Evolutionary conservation across 2,113 vertebrate genomes (phyloP), one percentile per base, ranked within the genome.

Genomic region (Ivindomyrus marchei): DNA sequence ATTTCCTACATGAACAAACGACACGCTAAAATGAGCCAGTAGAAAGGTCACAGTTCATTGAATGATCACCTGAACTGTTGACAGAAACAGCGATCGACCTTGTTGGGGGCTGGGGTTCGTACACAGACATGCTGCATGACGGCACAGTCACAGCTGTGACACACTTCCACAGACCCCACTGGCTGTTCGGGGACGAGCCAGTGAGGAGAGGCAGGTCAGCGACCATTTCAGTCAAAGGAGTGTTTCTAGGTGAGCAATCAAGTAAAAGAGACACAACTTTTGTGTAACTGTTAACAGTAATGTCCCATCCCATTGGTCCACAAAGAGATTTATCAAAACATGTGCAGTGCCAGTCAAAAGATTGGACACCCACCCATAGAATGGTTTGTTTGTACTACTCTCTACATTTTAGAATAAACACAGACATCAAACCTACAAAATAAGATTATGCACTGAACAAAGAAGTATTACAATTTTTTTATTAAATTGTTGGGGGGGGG

Each of bases 91-190:
- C 91, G 47, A 88, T 87, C 86, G n/a, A 94, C 90, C 93, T 90
- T 89, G 88, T 92, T 92, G 92, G 93, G 89, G 49, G 94, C 93
- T 93, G 89, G 93, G 91, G 91, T 93, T 95, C 91, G 95, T 94
- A 95, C 94, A 95, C 93, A 94, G 91, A 94, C 95, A 95, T 96
- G 95, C 95, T 93, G 94, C 92, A 92, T 94, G 94, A 94, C 94
- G 92, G 94, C 94, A 95, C 94, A 92, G 94, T 95, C 94, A 95
- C 94, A 94, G 93, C 95, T 94, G 94, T 94, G 94, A 92, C 94
- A 93, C 93, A 94, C 92, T 91, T 94, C 92, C 92, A 92, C 88
- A 92, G 92, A 90, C 92, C 31, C 92, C 27, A 87, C 80, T 89
- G 91, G 93, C 93, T 91, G 93, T 94, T 93, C 93, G 92, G 93